phyloP scores from a whole-genome alignment of 2,888 invertebrate genomes.

The Eustalomyia histrio region DNA sequence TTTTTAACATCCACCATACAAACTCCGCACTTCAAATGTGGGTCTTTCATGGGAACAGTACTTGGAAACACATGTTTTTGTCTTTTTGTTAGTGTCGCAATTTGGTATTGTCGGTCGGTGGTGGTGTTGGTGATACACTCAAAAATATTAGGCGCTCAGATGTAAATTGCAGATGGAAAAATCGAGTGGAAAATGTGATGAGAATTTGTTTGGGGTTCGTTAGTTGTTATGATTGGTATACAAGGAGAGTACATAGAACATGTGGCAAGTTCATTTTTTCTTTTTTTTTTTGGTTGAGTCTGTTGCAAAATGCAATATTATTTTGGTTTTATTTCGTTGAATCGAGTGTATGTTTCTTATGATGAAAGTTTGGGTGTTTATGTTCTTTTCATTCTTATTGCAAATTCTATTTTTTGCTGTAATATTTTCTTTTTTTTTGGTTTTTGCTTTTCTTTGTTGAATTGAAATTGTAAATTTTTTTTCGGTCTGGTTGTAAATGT shows the following conservation, averaged over 20 bases:
- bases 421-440: conserved; percentile 6
- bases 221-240: not conserved
- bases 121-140: conserved; percentile 46
- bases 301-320: not conserved
- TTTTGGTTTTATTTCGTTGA: conserved; percentile 24
- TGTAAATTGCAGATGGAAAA: conserved; percentile 47
- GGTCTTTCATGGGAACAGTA: conserved; percentile 6
- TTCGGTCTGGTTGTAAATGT: not conserved
- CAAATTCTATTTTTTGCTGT: conserved; percentile 12
- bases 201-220: not conserved
- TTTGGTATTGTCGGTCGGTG: conserved; percentile 16
- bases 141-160: conserved; percentile 62
- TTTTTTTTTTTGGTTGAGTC: too few species aligned
- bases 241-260: not conserved
- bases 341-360: conserved; percentile 30
- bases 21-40: conserved; percentile 51
- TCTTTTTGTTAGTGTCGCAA: conserved; percentile 55
- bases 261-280: conserved; percentile 27
- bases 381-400: conserved; percentile 31
- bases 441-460: conserved; percentile 27
- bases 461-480: not conserved
- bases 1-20: conserved; percentile 21
- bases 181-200: conserved; percentile 15
- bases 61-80: conserved; percentile 41
- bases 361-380: conserved; percentile 32